Evolutionary conservation across 2,797 vertebrate species (phyloP), one percentile per base, ranked within the genome.

Genomic region (Peromyscus melanophrys): DNA sequence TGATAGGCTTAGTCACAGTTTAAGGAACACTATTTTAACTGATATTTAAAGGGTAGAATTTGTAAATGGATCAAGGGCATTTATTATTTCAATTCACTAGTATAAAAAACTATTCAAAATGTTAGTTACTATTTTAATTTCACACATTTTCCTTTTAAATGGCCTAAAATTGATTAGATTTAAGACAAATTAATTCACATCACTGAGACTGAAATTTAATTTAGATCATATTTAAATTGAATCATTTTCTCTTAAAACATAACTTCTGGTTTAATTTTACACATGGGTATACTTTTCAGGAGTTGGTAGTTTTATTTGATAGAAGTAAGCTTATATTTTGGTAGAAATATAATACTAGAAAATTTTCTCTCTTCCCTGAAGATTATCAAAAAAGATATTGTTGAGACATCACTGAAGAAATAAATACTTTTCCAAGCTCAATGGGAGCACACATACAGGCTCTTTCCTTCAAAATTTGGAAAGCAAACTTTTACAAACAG

Each of bases 11-110:
- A 81, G 89, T 96, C 65, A 82, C 31, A 89, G 73, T 63, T 97
- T 75, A 83, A 91, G 55, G 92, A 94, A 89, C 73, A 75, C 23
- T 13, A 2, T 17, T 97, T 92, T 69, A 94, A 69, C 43, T 88
- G 83, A 21, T 75, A 89, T 90, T 94, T 95, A 91, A 96, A 83
- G 88, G 90, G 83, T 83, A 52, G 49, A 92, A 76, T 77, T 96
- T 95, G 92, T 61, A 96, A 92, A 40, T 77, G 52, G 37, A 91
- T 4, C n/a, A 96, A 89, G 46, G 75, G 80, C 67, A 89, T 71
- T 59, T 95, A 89, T 92, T 97, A 95, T 96, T 94, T 97, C 91
- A 95, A 97, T 91, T 94, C 27, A 85, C 16, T 85, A 63, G 12
- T 86, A 86, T 46, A 52, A 96, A 94, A 90, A 90, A 34, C 34